Conservation (phyloP, 2,797 vertebrate species). For the Tympanoctomys barrerae region DNA sequence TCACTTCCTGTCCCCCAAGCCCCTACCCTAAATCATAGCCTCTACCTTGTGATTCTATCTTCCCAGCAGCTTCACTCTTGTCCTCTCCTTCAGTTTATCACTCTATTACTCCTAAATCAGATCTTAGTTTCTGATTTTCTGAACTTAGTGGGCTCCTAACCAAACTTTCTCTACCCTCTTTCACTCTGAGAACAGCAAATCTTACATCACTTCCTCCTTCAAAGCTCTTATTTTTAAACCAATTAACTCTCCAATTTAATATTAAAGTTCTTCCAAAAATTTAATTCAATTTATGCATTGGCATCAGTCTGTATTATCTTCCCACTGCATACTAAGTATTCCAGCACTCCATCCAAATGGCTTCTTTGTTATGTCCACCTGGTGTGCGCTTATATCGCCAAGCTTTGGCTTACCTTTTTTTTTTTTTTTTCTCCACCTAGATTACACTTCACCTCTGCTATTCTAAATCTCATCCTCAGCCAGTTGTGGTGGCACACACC, state of each 20-base stretch:
- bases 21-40: not conserved
- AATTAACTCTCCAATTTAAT: constrained; percentile 9
- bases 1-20: not conserved
- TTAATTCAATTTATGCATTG: not conserved
- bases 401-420: not conserved
- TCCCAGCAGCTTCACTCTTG: not conserved
- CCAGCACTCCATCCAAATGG: not conserved
- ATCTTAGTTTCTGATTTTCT: constrained; percentile 28
- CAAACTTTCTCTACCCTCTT: constrained; percentile 24
- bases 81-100: not conserved
- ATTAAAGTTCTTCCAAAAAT: not conserved
- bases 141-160: not conserved
- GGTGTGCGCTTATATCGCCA: not conserved
- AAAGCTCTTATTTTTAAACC: constrained; percentile 59
- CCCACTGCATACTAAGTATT: not conserved
- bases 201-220: constrained; percentile 34
- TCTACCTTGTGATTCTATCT: not conserved
- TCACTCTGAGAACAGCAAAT: constrained; percentile 4
- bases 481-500: not conserved
- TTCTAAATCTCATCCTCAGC: constrained; percentile 6
- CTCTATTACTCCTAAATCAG: not conserved
- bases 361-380: not conserved
- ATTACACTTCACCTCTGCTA: not conserved
- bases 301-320: not conserved
- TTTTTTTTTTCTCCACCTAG: not conserved